Conservation (phyloP, 2,113 vertebrate genomes). For the Vulpes lagopus region DNA sequence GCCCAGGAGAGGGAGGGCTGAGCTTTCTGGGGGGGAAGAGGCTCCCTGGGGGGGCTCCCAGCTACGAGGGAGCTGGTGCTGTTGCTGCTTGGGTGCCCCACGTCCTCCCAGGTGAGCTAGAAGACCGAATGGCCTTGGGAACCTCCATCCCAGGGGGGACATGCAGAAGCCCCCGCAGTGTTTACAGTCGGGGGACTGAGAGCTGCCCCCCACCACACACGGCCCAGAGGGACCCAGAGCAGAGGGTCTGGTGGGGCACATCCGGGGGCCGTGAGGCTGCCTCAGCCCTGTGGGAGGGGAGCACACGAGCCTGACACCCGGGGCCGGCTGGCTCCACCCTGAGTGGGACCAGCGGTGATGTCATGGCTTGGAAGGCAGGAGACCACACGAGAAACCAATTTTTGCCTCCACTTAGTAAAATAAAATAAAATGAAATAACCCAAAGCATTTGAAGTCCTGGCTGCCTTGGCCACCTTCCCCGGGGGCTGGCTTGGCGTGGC, state of each 20-base stretch:
- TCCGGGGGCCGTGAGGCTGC: neutral
- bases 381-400: slow-evolving; percentile 76
- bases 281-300: neutral
- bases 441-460: slow-evolving; percentile 65
- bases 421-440: slow-evolving; percentile 77
- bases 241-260: neutral
- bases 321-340: neutral
- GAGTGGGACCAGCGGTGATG: slow-evolving; percentile 11
- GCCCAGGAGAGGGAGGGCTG: neutral
- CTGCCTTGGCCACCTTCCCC: slow-evolving; percentile 61
- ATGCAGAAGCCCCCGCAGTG: accelerated
- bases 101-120: neutral
- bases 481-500: neutral
- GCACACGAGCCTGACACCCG: accelerated
- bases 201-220: neutral
- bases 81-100: too few relatives aligned
- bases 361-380: slow-evolving; percentile 51
- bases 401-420: slow-evolving; percentile 71
- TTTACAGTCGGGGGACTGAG: neutral
- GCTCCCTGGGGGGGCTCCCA: neutral
- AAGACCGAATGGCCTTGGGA: neutral
- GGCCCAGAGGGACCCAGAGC: neutral
- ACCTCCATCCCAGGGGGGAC: accelerated
- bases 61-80: neutral
- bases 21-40: neutral